A percentile compares a stretch with the other conserved stretches of the same genome.
Evolutionary conservation across 2,113 vertebrate genomes (phyloP).

Genomic region (Thunnus maccoyii): DNA sequence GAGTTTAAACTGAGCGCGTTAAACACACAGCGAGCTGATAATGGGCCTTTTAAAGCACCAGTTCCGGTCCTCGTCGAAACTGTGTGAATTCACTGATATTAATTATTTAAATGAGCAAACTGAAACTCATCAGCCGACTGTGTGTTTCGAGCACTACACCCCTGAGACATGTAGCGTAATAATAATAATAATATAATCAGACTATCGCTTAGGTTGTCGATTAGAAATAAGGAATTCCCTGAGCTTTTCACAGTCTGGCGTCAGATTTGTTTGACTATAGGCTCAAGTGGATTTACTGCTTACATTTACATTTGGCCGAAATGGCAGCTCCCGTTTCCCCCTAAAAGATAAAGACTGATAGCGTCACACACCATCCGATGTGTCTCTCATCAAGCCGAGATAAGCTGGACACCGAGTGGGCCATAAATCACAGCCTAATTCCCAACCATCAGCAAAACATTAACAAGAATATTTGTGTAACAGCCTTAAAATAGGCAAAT

Average conservation of each 20-base stretch:
- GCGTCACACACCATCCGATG: slow-evolving; percentile 15
- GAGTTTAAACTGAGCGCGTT: slow-evolving; percentile 36
- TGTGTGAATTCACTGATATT: slow-evolving; percentile 9
- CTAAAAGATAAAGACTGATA: slow-evolving; percentile 38
- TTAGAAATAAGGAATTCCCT: neutral
- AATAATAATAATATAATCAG: neutral
- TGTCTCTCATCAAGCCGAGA: slow-evolving; percentile 27
- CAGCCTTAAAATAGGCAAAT: neutral
- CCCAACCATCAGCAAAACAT: neutral
- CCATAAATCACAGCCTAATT: neutral
- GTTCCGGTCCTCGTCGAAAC: slow-evolving; percentile 26
- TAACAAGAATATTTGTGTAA: neutral
- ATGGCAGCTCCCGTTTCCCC: slow-evolving; percentile 46
- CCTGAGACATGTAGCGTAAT: neutral
- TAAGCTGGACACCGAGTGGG: neutral
- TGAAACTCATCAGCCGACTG: slow-evolving; percentile 5
- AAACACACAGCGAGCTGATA: slow-evolving; percentile 25
- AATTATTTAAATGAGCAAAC: slow-evolving; percentile 38
- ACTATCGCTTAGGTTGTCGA: neutral
- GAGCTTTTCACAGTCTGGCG: neutral
- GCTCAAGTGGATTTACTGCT: slow-evolving; percentile 5
- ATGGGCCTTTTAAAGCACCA: neutral
- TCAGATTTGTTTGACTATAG: neutral
- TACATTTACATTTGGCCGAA: slow-evolving; percentile 27
- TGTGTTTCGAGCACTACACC: too few relatives aligned